Evolutionary conservation across 2,113 vertebrate species (phyloP), one percentile per base, ranked within the genome.

Genomic region (Thamnaconus septentrionalis): DNA sequence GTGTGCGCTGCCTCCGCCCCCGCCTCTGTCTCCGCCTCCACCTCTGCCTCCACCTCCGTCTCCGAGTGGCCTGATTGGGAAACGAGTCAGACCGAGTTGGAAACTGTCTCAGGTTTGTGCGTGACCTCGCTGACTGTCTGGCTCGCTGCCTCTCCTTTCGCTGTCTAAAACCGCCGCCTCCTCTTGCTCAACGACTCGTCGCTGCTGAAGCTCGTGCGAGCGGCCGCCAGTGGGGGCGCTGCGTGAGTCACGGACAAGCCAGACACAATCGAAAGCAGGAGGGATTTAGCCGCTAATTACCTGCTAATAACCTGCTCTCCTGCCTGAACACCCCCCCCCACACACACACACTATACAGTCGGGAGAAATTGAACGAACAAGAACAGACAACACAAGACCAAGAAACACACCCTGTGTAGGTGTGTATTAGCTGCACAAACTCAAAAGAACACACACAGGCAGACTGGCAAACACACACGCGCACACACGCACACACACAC

Each of bases 231-330:
- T 31, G 64, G 49, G 11, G 40, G 42, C 8, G 8, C 57, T 48
- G 5, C 11, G 3, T 90, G 84, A 90, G 74, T 90, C 88, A 90
- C 12, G 10, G 56, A 3, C 52, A 78, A 31, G 64, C 46, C 78
- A 85, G 82, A 89, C 82, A 82, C 75, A 87, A 87, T 86, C 75
- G 87, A 90, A 90, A 88, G 87, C 85, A 65, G 31, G 53, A 74
- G 45, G 66, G 75, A 75, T 75, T 80, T 64, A 1, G 43, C 5
- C 4, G 1, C 61, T 77, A 70, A 79, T 79, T 54, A 72, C 70
- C 56, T 60, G 69, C 59, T 80, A 72, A 79, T 77, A 59, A 78
- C 75, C 63, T 63, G 69, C 59, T 80, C 74, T 51, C 6, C 11
- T 41, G 46, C 39, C 60, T 69, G 40, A 54, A 54, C 4, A 6